Evolutionary conservation across 2,888 invertebrate species (phyloP).

Genomic region (Athetis lepigone): DNA sequence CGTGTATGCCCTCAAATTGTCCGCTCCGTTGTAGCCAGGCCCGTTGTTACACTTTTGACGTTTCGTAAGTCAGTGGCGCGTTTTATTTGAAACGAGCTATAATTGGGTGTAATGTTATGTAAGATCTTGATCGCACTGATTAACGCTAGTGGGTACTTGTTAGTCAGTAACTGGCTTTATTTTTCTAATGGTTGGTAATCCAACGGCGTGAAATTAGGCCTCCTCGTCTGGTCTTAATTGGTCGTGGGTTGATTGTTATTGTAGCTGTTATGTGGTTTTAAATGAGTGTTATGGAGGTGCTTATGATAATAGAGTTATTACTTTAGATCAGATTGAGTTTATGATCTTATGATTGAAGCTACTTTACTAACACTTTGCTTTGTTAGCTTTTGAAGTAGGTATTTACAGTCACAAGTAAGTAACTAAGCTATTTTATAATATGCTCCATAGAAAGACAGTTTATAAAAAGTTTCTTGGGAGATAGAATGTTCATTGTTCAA

Average conservation of each 20-base stretch:
- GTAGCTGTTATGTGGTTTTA: constrained; percentile 24
- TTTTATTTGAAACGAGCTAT: constrained; percentile 52
- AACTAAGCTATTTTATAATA: too few relatives aligned
- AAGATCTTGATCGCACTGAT: constrained; percentile 60
- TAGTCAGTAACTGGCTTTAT: constrained; percentile 20
- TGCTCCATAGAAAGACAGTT: too few relatives aligned
- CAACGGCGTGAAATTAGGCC: constrained; percentile 40
- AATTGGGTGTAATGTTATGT: constrained; percentile 58
- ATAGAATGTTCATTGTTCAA: too few relatives aligned
- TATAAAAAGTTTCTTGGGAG: too few relatives aligned
- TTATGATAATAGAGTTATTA: not conserved
- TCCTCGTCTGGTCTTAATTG: constrained; percentile 40
- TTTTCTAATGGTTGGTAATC: constrained; percentile 35
- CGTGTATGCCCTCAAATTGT: too few relatives aligned
- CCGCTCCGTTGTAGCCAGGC: too few relatives aligned
- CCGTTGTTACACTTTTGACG: constrained; percentile 57
- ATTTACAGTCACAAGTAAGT: too few relatives aligned
- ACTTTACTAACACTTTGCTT: not conserved
- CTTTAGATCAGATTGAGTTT: not conserved
- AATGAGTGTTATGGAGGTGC: constrained; percentile 16
- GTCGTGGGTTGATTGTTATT: constrained; percentile 19
- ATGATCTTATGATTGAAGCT: not conserved
- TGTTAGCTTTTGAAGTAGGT: too few relatives aligned
- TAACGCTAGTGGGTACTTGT: constrained; percentile 26
- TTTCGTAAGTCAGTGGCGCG: constrained; percentile 57